Evolutionary conservation across 2,888 invertebrate genomes (phyloP).

Genomic region (Ametastegia equiseti): DNA sequence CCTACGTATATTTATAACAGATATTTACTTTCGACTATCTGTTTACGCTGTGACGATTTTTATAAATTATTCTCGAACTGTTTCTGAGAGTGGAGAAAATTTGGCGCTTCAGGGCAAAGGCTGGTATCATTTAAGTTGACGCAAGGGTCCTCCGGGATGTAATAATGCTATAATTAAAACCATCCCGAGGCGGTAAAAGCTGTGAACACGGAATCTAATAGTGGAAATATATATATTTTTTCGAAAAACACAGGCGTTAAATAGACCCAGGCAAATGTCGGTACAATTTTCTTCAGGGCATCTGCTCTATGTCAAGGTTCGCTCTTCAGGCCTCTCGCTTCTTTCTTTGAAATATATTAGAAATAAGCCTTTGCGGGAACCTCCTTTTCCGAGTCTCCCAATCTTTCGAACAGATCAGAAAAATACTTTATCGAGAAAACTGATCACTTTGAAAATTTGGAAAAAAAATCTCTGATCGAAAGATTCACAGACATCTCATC

Average conservation of each 20-base stretch:
- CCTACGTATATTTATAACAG: no score
- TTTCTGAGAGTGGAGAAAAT: not conserved
- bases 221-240: not conserved
- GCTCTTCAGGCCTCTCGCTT: not conserved
- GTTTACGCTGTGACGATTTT: not conserved
- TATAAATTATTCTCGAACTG: not conserved
- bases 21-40: not conserved
- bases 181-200: not conserved
- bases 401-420: not conserved
- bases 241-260: not conserved
- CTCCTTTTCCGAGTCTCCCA: not conserved
- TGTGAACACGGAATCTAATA: not conserved
- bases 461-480: not conserved
- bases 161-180: not conserved
- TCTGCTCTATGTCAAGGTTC: conserved; percentile 31
- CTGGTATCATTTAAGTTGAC: not conserved
- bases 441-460: not conserved
- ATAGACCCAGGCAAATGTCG: not conserved
- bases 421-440: not conserved
- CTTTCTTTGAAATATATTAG: not conserved
- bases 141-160: not conserved
- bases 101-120: not conserved
- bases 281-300: not conserved
- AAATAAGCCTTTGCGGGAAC: not conserved
- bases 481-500: not conserved